Base-by-base conservation (phyloP, 2,797 vertebrate species). In the Melanotaenia maccullochi region DNA sequence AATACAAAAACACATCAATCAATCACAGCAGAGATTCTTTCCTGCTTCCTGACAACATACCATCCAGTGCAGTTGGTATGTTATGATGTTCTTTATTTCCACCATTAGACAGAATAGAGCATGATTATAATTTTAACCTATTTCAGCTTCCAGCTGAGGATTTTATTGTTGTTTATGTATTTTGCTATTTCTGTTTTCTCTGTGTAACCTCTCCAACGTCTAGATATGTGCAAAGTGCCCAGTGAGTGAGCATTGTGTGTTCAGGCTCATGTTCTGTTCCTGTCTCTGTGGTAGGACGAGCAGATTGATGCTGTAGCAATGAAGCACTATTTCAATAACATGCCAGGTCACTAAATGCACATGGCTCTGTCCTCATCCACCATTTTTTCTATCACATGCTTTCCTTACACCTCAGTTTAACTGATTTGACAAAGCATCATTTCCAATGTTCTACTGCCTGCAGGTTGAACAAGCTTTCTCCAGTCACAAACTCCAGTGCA, bases 281-380 rank as follows among this genome's bases (percentile, higher is more conserved):
- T 78, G 65, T 77, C 69, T 62, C 74, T 42, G 68, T 84, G 76
- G 71, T 22, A 74, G 83, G 85, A 88, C 83, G 78, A 80, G 84
- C 83, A 87, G 84, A 92, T 60, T 75, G 87, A 90, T 86, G 85
- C 83, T 60, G 22, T 62, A 47, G 82, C 54, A 5, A 64, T 13
- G 51, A 14, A 79, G 74, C 51, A 28, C 80, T 73, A 60, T 80
- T 84, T 79, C 5, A 42, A 80, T 32, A 68, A 71, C 73, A 63
- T 75, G 85, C 70, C 82, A 73, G 82, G 84, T 88, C 86, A 84
- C 80, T 68, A 14, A 69, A 62, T 76, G 61, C 49, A 79, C 85
- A 73, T 3, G 65, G 40, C 62, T 63, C 60, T 68, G 64, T 64
- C 76, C 76, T 66, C 36, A 14, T 79, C 75, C 67, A 20, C 57